Evolutionary conservation across 2,888 invertebrate genomes (phyloP).

Genomic region (Megastigmus dorsalis): DNA sequence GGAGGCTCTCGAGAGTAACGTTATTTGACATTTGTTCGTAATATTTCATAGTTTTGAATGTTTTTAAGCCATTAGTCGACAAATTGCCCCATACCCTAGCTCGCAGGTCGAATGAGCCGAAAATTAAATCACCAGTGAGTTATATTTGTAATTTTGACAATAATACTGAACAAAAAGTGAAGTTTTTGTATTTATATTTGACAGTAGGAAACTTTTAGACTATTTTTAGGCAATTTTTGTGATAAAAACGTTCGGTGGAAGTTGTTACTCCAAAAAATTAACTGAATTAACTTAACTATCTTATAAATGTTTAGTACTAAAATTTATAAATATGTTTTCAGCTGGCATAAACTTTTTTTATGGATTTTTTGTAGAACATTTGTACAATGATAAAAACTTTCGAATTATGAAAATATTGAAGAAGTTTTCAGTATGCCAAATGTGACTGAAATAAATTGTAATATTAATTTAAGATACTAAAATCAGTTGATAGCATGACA

Average conservation of each 20-base stretch:
- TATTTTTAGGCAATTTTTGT: constrained; percentile 45
- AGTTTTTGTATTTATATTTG: constrained; percentile 36
- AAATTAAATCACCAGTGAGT: constrained; percentile 64
- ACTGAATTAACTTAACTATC: constrained; percentile 7
- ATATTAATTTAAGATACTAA: constrained; percentile 19
- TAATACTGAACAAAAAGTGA: constrained; percentile 18
- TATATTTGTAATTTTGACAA: constrained; percentile 31
- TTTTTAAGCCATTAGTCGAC: constrained; percentile 55
- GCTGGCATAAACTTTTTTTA: constrained; percentile 28
- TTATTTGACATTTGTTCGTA: constrained; percentile 66
- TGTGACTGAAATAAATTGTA: constrained; percentile 44
- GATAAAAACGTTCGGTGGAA: constrained; percentile 43
- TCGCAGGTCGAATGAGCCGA: constrained; percentile 42
- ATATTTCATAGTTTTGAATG: constrained; percentile 60
- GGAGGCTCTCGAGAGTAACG: constrained; percentile 58
- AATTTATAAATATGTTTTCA: constrained; percentile 28
- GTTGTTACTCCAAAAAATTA: constrained; percentile 22
- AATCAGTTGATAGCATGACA: constrained; percentile 14
- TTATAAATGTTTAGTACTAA: constrained; percentile 8
- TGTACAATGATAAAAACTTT: constrained; percentile 23
- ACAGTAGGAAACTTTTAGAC: constrained; percentile 39
- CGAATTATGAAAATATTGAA: constrained; percentile 4
- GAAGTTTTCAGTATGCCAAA: constrained; percentile 45
- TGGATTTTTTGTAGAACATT: constrained; percentile 16
- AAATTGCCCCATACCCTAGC: constrained; percentile 47